Percentiles rank a stretch among this genome's conserved stretches.
These are phyloP conservation scores for Rhineura floridana DNA, from an alignment of 2,113 vertebrate genomes.

Conservation along the genomic window DNA sequence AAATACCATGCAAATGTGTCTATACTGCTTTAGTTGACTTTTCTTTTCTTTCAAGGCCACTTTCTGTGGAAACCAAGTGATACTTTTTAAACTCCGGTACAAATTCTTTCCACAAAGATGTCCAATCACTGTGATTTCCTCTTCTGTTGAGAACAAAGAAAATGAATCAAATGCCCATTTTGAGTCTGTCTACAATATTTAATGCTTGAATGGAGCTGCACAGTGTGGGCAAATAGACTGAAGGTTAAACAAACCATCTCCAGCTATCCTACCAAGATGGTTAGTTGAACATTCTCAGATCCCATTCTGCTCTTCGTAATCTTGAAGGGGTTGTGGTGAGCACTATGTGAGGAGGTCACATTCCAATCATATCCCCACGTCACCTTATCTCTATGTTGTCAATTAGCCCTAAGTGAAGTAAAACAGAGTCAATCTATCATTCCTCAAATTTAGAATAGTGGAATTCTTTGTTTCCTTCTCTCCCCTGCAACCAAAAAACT, in stretches of 20 bases:
- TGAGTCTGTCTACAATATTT: slow-evolving; percentile 16
- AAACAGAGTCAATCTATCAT: slow-evolving; percentile 45
- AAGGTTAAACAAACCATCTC: slow-evolving; percentile 8
- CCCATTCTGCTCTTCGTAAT: slow-evolving; percentile 15
- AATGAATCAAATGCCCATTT: slow-evolving; percentile 5
- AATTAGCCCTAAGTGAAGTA: slow-evolving; percentile 14
- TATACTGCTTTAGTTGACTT: not conserved
- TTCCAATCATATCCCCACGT: slow-evolving; percentile 53
- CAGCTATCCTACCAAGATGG: not conserved
- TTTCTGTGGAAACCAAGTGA: not conserved
- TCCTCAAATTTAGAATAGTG: slow-evolving; percentile 1
- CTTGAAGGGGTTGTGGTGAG: slow-evolving; percentile 2
- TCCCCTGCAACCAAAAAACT: not conserved
- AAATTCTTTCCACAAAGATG: slow-evolving; percentile 1
- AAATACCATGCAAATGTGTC: not conserved
- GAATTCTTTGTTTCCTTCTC: not conserved
- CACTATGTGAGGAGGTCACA: slow-evolving; percentile 23
- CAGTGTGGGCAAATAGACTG: slow-evolving; percentile 14
- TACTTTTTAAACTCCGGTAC: slow-evolving; percentile 4
- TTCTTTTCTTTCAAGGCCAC: not conserved
- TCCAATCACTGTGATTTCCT: slow-evolving; percentile 8
- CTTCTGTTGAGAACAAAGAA: slow-evolving; percentile 13
- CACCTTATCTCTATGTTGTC: slow-evolving; percentile 48
- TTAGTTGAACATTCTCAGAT: slow-evolving; percentile 15
- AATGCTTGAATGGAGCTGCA: slow-evolving; percentile 16